phyloP scores from a whole-genome alignment of 2,888 invertebrate species.

The Pachliopta kotzebuea region DNA sequence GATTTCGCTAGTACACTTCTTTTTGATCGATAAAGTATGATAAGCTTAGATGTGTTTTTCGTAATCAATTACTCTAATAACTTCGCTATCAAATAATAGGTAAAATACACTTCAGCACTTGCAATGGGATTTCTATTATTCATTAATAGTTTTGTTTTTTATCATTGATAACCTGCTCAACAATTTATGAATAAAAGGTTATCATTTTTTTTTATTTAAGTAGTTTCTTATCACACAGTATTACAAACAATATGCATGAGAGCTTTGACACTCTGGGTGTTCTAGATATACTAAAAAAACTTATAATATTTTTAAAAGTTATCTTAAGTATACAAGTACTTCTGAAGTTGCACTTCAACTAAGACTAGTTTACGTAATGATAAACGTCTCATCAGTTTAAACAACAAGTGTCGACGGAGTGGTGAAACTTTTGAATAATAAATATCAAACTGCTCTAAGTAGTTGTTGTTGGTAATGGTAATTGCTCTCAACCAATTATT shows the following conservation, averaged over 20 bases:
- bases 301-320: conserved; percentile 54
- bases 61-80: no score
- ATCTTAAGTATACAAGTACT: conserved; percentile 60
- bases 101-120: no score
- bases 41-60: no score
- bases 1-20: no score
- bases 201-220: no score
- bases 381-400: conserved; percentile 44
- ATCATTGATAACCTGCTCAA: no score
- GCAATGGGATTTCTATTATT: no score
- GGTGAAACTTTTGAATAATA: conserved; percentile 23
- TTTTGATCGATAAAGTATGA: no score
- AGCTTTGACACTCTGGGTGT: conserved; percentile 45
- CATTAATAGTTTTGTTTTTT: no score
- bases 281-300: conserved; percentile 44
- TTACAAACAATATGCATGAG: background rate
- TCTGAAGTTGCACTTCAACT: conserved; percentile 64
- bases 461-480: conserved; percentile 19
- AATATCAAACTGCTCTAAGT: conserved; percentile 7
- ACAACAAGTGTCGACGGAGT: conserved; percentile 27
- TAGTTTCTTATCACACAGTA: background rate
- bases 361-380: conserved; percentile 52
- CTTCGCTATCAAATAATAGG: no score
- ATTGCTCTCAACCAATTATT: conserved; percentile 25
- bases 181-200: no score